phyloP scores from a whole-genome alignment of 2,888 invertebrate species.

The Schizotus pectinicornis region DNA sequence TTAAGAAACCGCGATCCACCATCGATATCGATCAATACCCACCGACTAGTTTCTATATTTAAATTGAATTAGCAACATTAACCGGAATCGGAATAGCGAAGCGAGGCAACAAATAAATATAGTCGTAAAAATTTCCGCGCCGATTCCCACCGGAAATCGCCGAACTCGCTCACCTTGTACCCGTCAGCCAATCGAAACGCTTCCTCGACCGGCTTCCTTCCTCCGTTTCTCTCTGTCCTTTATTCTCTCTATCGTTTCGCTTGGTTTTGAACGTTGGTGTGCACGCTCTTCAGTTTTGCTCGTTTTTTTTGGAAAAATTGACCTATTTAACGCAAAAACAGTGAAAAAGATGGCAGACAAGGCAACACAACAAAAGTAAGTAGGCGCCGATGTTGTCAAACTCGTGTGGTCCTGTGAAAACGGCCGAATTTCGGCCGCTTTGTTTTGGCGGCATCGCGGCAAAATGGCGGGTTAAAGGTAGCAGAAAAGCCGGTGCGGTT shows the following conservation, averaged over 20 bases:
- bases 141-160: conserved; percentile 34
- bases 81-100: too few species aligned
- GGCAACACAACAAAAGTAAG: conserved; percentile 70
- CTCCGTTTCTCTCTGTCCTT: conserved; percentile 38
- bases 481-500: conserved; percentile 51
- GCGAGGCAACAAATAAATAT: conserved; percentile 24
- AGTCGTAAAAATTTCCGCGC: conserved; percentile 36
- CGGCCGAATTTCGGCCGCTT: conserved; percentile 34
- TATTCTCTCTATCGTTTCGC: conserved; percentile 38
- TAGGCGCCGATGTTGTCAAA: conserved; percentile 43
- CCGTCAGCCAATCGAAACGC: conserved; percentile 36
- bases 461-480: conserved; percentile 64
- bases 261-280: conserved; percentile 35
- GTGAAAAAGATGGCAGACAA: conserved; percentile 68
- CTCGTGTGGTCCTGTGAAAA: conserved; percentile 20
- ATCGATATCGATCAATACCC: conserved; percentile 5
- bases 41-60: conserved; percentile 18
- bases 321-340: conserved; percentile 35
- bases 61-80: conserved; percentile 11
- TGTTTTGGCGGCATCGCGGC: conserved; percentile 57
- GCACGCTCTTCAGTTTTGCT: conserved; percentile 42
- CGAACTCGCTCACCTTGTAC: conserved; percentile 42
- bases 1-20: not conserved
- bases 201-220: conserved; percentile 35
- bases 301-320: conserved; percentile 36